phyloP scores from a whole-genome alignment of 2,797 vertebrate genomes.

The Leontocebus nigricollis region DNA sequence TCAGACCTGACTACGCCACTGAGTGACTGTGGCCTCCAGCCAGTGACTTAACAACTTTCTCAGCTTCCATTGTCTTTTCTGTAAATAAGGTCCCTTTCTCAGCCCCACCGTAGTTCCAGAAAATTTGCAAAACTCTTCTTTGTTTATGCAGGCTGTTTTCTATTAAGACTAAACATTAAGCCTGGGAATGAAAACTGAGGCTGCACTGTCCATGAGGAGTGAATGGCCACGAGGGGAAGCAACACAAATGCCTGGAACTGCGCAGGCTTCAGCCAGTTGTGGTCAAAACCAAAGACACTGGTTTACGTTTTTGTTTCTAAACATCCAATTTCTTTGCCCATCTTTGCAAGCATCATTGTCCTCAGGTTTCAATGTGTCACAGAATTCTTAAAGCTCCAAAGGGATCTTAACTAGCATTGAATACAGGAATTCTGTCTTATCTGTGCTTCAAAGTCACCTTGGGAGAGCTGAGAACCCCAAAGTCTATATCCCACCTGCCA shows the following conservation, averaged over 20 bases:
- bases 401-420: not conserved
- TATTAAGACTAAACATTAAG: slow-evolving; percentile 23
- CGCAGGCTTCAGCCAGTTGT: not conserved
- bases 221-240: not conserved
- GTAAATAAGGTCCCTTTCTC: not conserved
- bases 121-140: not conserved
- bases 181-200: slow-evolving; percentile 3
- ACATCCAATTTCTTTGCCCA: slow-evolving; percentile 1
- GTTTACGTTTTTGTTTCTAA: slow-evolving; percentile 41
- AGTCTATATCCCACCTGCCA: not conserved
- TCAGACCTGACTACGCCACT: not conserved
- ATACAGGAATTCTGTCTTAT: not conserved
- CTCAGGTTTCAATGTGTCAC: not conserved
- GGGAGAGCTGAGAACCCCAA: not conserved
- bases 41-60: not conserved
- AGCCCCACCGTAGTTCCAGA: not conserved
- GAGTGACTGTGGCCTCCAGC: not conserved
- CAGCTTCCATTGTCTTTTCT: not conserved
- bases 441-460: not conserved
- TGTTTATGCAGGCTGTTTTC: slow-evolving; percentile 48
- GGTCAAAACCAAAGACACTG: slow-evolving; percentile 5
- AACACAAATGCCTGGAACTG: not conserved
- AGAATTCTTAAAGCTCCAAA: slow-evolving; percentile 25
- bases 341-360: not conserved
- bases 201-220: not conserved